These are phyloP conservation scores for Spinibarbus caldwelli DNA, from an alignment of 2,797 vertebrate genomes.

Conservation along the genomic window DNA sequence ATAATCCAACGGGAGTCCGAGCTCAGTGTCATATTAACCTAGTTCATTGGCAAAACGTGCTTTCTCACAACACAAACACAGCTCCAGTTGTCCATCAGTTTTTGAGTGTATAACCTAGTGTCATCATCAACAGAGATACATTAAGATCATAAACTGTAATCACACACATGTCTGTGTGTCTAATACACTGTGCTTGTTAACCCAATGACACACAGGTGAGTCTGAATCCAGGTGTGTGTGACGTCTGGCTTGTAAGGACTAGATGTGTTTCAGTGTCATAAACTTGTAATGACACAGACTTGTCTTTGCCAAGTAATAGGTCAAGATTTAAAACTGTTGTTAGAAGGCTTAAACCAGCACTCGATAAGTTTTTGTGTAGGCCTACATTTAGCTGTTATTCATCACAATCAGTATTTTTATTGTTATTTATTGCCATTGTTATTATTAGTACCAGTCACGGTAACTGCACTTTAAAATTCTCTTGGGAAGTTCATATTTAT, in stretches of 20 bases:
- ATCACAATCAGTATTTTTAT: background rate
- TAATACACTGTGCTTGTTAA: background rate
- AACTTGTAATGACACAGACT: slow-evolving; percentile 10
- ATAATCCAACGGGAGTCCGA: slow-evolving; percentile 45
- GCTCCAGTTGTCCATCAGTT: background rate
- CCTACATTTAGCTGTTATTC: background rate
- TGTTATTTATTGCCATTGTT: background rate
- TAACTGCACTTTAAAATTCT: background rate
- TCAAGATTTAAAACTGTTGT: slow-evolving; percentile 4
- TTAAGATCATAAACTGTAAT: background rate
- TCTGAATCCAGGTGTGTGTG: slow-evolving; percentile 33
- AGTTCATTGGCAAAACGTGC: slow-evolving; percentile 61
- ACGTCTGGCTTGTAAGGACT: background rate
- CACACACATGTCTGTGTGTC: slow-evolving; percentile 6
- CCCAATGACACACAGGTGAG: slow-evolving; percentile 38
- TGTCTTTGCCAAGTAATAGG: background rate
- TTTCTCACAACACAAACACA: slow-evolving; percentile 26
- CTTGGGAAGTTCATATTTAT: background rate
- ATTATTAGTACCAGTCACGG: too few species aligned
- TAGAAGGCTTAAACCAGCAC: background rate
- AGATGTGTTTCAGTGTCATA: background rate
- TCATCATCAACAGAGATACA: background rate
- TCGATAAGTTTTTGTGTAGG: background rate
- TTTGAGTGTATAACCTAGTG: background rate
- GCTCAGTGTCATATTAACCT: slow-evolving; percentile 76